These are phyloP conservation scores for Thaumatotibia leucotreta DNA, from an alignment of 1,140 invertebrate genomes.

Conservation along the genomic window DNA sequence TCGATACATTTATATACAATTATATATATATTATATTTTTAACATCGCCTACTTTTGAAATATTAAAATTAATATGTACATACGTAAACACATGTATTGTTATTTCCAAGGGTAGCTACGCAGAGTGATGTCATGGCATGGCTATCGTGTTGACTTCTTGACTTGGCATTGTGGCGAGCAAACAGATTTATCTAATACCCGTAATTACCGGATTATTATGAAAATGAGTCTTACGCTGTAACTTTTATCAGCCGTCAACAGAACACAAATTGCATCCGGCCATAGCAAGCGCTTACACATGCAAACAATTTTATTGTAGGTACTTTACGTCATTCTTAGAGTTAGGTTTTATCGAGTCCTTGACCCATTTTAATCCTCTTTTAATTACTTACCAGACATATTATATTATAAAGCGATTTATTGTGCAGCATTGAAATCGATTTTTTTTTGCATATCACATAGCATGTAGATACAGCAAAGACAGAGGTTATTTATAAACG, in stretches of 20 bases:
- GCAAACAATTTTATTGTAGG: neutral
- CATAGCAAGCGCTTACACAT: neutral
- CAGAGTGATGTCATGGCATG: constrained; percentile 17
- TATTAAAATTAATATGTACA: neutral
- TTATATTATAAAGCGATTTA: too few species aligned
- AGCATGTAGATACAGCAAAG: too few species aligned
- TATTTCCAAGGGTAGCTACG: neutral
- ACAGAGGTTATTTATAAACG: too few species aligned
- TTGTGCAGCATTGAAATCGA: too few species aligned
- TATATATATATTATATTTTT: too few species aligned
- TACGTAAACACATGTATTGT: too few species aligned
- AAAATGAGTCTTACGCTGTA: neutral
- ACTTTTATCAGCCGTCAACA: neutral
- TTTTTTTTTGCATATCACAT: too few species aligned
- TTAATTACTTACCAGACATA: too few species aligned
- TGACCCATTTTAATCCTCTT: neutral
- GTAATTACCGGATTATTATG: constrained; percentile 6
- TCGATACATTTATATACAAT: too few species aligned
- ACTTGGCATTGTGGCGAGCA: constrained; percentile 9
- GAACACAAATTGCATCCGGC: neutral
- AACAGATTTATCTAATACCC: neutral
- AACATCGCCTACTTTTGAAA: neutral
- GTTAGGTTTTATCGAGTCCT: neutral
- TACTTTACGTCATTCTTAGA: neutral
- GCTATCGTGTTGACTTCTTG: constrained; percentile 18